Conservation (phyloP, 2,113 vertebrate species). For the Polyodon spathula region DNA sequence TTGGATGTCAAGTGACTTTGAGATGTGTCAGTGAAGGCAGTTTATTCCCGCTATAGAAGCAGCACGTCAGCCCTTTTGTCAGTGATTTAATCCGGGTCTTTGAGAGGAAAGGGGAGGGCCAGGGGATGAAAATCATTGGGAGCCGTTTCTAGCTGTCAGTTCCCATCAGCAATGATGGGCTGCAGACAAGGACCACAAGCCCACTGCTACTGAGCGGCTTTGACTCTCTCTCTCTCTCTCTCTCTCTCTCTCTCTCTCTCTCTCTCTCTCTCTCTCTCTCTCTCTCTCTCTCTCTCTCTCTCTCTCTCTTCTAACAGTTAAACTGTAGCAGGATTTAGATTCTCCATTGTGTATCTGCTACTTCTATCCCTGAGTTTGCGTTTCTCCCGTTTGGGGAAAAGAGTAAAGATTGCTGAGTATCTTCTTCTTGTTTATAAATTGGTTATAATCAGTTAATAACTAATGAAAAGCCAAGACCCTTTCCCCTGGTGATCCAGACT, state of each 20-base stretch:
- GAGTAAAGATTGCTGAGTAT: too few species aligned
- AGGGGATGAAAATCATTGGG: constrained; percentile 40
- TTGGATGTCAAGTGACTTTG: constrained; percentile 42
- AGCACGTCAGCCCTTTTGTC: constrained; percentile 34
- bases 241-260: background rate
- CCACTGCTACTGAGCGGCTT: constrained; percentile 21
- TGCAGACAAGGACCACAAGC: constrained; percentile 11
- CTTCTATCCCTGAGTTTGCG: too few species aligned
- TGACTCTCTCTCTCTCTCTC: constrained; percentile 6
- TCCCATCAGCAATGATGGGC: constrained; percentile 39
- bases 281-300: background rate
- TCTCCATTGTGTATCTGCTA: too few species aligned
- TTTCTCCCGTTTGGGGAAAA: too few species aligned
- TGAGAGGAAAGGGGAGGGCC: constrained; percentile 26
- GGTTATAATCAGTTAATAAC: too few species aligned
- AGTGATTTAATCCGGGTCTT: constrained; percentile 41
- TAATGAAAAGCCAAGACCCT: too few species aligned
- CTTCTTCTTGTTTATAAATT: too few species aligned
- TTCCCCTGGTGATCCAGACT: too few species aligned
- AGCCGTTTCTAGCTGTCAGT: constrained; percentile 48
- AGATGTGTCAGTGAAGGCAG: constrained; percentile 38
- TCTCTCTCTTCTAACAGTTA: too few species aligned
- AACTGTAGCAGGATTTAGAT: too few species aligned
- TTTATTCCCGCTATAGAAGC: constrained; percentile 20
- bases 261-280: background rate